Evolutionary conservation across 2,113 vertebrate species (phyloP).

Genomic region (Rana temporaria): DNA sequence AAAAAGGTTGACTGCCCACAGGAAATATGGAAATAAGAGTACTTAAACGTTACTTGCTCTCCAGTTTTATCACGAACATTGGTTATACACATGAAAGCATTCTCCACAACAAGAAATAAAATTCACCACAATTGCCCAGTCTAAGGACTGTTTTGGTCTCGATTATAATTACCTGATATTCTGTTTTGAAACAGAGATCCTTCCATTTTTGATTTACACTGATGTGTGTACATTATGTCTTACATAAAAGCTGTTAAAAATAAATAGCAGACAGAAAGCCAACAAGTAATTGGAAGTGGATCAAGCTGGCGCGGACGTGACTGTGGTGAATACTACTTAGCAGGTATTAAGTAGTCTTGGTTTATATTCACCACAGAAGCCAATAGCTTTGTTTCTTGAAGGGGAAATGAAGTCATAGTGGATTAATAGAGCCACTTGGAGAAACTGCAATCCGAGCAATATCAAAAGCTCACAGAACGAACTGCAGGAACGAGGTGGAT

Average conservation of each 20-base stretch:
- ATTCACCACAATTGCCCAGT: slow-evolving; percentile 2
- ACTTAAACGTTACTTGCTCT: background rate
- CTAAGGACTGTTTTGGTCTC: slow-evolving; percentile 12
- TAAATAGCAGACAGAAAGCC: slow-evolving; percentile 40
- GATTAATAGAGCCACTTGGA: slow-evolving; percentile 35
- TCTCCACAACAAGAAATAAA: background rate
- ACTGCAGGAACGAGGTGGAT: slow-evolving; percentile 17
- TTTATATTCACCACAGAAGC: slow-evolving; percentile 47
- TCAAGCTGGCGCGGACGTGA: slow-evolving; percentile 42
- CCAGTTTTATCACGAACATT: background rate
- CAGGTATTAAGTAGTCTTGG: slow-evolving; percentile 51
- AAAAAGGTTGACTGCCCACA: too few relatives aligned
- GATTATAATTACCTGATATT: slow-evolving; percentile 11
- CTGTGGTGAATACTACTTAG: slow-evolving; percentile 47
- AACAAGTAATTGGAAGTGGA: slow-evolving; percentile 38
- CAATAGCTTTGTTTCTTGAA: slow-evolving; percentile 40
- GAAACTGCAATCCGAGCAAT: slow-evolving; percentile 30
- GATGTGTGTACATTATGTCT: slow-evolving; percentile 37
- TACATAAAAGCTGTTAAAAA: slow-evolving; percentile 38
- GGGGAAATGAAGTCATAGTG: slow-evolving; percentile 45
- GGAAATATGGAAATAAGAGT: too few relatives aligned
- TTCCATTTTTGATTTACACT: slow-evolving; percentile 35
- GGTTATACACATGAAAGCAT: background rate
- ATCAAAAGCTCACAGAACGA: background rate
- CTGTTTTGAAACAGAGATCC: slow-evolving; percentile 13